Base-by-base conservation (phyloP, 2,888 invertebrate species). In the Hyposoter dolosus region DNA sequence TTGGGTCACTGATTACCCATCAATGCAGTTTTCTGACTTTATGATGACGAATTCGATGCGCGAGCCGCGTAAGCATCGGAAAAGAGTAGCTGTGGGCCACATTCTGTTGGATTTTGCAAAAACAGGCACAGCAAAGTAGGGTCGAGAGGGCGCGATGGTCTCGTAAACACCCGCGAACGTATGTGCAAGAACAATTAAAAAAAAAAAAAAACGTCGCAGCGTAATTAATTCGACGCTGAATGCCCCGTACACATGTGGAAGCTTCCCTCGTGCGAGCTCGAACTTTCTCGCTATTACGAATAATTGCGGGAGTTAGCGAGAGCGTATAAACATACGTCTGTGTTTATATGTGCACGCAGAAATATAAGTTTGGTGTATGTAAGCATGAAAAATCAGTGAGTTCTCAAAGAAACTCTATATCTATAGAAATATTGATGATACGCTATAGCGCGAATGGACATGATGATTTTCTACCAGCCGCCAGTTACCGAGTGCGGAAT, bases 201-300 rank as follows among this genome's bases (percentile, higher is more conserved):
- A n/a, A 50, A 15, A 47, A 50, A 50, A n/a, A 50, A 50, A 28
- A 28, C 28, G 60, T 60, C 60, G 28, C 60, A 28, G 15, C 28
- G 28, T 28, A 5, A 60, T 60, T 60, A 60, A 60, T 60, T 12
- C 10, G 12, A 50, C 35, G 17, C 10, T n/a, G 35, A 69, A 47
- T 19, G 72, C 17, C 72, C 50, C 10, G 19, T 72, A 53, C 32
- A 53, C 28, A 23, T 12, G 23, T 15, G 28, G 53, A 68, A 12
- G 66, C 56, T 53, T 53, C 53, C 68, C 78, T 68, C 77, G 53
- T 32, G 71, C 60, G 82, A 40, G 50, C 50, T 71, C 72, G 32
- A 88, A 88, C 88, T 88, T 88, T 88, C 88, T 81, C 88, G 88
- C 86, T 86, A 88, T 86, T 88, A 84, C 84, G 81, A 86, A 86